A percentile compares a stretch with the other conserved stretches of the same genome.
Evolutionary conservation across 2,113 vertebrate genomes (phyloP).

Genomic region (Ceuthmochares aereus): DNA sequence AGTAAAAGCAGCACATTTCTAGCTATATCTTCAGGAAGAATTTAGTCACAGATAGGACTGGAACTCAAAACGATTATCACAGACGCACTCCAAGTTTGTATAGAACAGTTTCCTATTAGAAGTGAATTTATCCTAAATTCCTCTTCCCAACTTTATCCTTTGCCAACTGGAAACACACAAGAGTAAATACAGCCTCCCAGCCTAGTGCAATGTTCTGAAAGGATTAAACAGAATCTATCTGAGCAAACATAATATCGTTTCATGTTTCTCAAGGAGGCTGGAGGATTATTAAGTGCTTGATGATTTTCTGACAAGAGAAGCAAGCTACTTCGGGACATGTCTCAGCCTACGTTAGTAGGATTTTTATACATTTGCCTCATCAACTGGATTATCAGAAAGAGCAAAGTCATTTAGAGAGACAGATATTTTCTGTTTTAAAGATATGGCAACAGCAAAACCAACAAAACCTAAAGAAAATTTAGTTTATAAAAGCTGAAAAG

Average conservation of each 20-base stretch:
- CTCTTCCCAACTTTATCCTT: constrained; percentile 1
- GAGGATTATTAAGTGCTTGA: constrained; percentile 46
- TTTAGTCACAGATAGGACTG: neutral
- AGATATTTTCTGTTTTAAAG: neutral
- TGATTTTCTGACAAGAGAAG: constrained; percentile 40
- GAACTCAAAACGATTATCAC: neutral
- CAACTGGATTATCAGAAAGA: constrained; percentile 46
- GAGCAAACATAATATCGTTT: constrained; percentile 44
- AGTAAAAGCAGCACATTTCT: neutral
- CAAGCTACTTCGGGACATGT: constrained; percentile 32
- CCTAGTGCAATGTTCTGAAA: constrained; percentile 58
- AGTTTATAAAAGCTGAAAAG: neutral
- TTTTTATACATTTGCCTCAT: constrained; percentile 51
- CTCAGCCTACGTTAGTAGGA: constrained; percentile 46
- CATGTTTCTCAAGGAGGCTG: constrained; percentile 37
- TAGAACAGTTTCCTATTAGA: neutral
- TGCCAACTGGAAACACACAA: constrained; percentile 7
- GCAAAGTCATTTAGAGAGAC: constrained; percentile 11
- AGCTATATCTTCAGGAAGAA: neutral
- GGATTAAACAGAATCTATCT: constrained; percentile 61
- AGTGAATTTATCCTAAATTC: neutral
- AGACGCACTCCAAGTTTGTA: neutral
- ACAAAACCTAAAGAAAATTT: neutral
- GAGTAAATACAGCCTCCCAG: constrained; percentile 36
- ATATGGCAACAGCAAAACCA: neutral